Percentiles rank a stretch among this genome's conserved stretches.
These are phyloP conservation scores for Bombus huntii DNA, from an alignment of 1,140 invertebrate species.

Conservation along the genomic window DNA sequence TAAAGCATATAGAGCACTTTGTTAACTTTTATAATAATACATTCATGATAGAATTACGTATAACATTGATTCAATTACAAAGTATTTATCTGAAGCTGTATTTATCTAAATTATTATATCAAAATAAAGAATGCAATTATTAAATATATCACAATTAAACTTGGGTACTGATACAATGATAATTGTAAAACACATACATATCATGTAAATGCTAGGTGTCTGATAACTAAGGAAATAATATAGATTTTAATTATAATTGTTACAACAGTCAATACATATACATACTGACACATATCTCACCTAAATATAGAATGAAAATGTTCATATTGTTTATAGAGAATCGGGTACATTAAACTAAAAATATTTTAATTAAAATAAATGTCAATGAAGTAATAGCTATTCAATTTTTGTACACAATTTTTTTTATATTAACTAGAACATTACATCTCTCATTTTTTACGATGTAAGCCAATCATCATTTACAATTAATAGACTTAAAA, in stretches of 20 bases:
- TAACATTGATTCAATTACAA: slow-evolving; percentile 17
- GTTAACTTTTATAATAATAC: slow-evolving; percentile 30
- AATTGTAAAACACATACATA: slow-evolving; percentile 9
- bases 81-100: slow-evolving; percentile 32
- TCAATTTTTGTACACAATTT: background rate
- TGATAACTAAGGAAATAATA: background rate
- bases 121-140: slow-evolving; percentile 35
- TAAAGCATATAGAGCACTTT: slow-evolving; percentile 27
- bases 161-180: slow-evolving; percentile 8
- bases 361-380: slow-evolving; percentile 7
- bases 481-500: background rate
- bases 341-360: background rate
- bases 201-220: slow-evolving; percentile 32
- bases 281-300: background rate
- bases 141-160: slow-evolving; percentile 49
- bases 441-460: background rate
- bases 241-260: background rate
- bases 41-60: slow-evolving; percentile 16
- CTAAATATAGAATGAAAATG: background rate
- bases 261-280: background rate
- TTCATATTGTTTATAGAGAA: background rate
- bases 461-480: background rate
- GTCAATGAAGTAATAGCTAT: background rate
- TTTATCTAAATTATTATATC: slow-evolving; percentile 33
- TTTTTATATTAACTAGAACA: background rate